Evolutionary conservation across 1,140 invertebrate species (phyloP).

Genomic region (Drosophila nikananu): DNA sequence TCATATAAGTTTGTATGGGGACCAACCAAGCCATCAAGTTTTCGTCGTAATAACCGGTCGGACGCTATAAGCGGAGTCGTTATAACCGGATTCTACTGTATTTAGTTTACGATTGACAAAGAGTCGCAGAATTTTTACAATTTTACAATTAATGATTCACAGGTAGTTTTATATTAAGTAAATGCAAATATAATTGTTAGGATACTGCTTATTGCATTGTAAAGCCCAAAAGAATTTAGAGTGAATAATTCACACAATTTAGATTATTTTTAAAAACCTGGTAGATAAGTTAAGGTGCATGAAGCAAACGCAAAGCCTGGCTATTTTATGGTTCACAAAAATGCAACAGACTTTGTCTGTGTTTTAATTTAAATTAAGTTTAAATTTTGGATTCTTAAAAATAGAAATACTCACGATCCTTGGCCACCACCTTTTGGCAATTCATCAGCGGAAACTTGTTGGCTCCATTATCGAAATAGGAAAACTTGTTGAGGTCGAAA

Average conservation of each 20-base stretch:
- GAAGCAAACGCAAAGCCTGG: too few relatives aligned
- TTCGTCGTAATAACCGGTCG: too few relatives aligned
- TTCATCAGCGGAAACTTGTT: conserved; percentile 78
- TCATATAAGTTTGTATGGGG: too few relatives aligned
- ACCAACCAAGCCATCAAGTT: too few relatives aligned
- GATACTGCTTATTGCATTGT: neutral
- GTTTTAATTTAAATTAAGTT: too few relatives aligned
- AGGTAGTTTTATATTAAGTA: neutral
- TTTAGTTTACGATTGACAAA: neutral
- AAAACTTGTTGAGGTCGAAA: conserved; percentile 76
- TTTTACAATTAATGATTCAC: conserved; percentile 3
- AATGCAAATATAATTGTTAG: neutral
- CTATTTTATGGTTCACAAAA: neutral
- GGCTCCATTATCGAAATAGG: conserved; percentile 76
- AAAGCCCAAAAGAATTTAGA: too few relatives aligned
- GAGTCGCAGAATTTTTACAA: neutral
- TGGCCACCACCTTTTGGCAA: conserved; percentile 81
- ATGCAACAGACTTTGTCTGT: neutral
- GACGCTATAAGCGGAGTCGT: too few relatives aligned
- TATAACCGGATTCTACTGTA: too few relatives aligned
- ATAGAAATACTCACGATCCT: conserved; percentile 57
- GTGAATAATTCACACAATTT: neutral
- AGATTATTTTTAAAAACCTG: neutral
- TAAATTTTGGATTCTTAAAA: too few relatives aligned
- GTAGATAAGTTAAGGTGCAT: neutral